These are phyloP conservation scores for Pachliopta kotzebuea DNA, from an alignment of 2,888 invertebrate genomes.

Conservation along the genomic window DNA sequence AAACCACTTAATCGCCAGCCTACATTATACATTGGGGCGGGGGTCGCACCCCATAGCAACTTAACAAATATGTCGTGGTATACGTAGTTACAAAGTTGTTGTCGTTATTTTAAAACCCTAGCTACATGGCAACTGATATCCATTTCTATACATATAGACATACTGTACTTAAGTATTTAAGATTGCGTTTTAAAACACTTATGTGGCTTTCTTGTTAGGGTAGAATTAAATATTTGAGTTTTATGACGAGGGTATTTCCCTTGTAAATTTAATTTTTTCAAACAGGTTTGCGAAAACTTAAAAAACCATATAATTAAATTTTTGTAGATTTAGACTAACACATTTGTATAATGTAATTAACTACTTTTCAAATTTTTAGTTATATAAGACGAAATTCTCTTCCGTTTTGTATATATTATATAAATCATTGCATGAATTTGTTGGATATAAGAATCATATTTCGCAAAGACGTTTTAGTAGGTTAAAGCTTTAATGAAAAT, in stretches of 20 bases:
- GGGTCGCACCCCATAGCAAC: constrained; percentile 39
- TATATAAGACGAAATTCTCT: too few relatives aligned
- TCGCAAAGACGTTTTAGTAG: too few relatives aligned
- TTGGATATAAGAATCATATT: too few relatives aligned
- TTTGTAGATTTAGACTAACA: too few relatives aligned
- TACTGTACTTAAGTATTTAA: background rate
- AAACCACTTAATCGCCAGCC: constrained; percentile 46
- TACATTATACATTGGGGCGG: constrained; percentile 39
- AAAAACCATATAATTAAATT: too few relatives aligned
- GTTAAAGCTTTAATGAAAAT: too few relatives aligned
- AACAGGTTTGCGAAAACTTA: background rate
- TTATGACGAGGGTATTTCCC: too few relatives aligned
- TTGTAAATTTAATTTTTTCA: background rate
- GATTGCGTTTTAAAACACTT: background rate
- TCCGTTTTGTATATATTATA: too few relatives aligned
- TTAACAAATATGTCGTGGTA: constrained; percentile 36
- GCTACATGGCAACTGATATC: background rate
- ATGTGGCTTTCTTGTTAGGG: constrained; percentile 1
- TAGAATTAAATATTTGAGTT: background rate
- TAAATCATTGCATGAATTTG: too few relatives aligned
- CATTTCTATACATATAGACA: background rate
- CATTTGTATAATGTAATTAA: too few relatives aligned
- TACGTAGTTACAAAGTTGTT: constrained; percentile 33
- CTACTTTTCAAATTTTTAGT: too few relatives aligned
- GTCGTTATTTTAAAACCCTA: background rate